These are phyloP conservation scores for Lasioglossum figueresi DNA, from an alignment of 2,888 invertebrate genomes.

Conservation along the genomic window DNA sequence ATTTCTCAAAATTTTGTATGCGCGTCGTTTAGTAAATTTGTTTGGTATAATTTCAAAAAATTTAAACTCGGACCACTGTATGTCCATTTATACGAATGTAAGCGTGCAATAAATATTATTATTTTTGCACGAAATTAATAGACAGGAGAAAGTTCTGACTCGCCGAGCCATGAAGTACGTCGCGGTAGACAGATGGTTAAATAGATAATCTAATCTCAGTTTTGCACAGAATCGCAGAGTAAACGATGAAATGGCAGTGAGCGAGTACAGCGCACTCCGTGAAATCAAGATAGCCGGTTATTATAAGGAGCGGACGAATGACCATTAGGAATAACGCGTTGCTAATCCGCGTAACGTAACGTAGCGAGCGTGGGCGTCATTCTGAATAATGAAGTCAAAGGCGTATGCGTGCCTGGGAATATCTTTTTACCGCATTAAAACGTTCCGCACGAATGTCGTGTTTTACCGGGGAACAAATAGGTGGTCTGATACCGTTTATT, in stretches of 20 bases:
- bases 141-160: background rate
- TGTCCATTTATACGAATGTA: background rate
- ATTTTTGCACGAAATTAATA: background rate
- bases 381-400: conserved; percentile 59
- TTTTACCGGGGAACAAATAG: conserved; percentile 75
- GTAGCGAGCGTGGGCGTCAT: conserved; percentile 19
- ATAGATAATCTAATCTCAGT: background rate
- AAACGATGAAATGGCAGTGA: background rate
- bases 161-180: background rate
- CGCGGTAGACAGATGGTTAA: background rate
- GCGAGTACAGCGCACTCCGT: no score
- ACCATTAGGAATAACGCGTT: conserved; percentile 33
- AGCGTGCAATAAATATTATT: background rate
- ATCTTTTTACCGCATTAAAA: conserved; percentile 76
- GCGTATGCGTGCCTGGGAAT: conserved; percentile 73
- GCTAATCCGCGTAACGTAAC: conserved; percentile 17
- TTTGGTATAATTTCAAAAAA: no score
- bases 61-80: no score
- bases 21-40: no score
- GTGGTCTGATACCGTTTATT: conserved; percentile 73
- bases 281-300: background rate
- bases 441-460: conserved; percentile 80
- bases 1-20: no score
- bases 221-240: background rate
- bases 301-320: conserved; percentile 23